Evolutionary conservation across 2,888 invertebrate species (phyloP).

Genomic region (Callimorpha dominula): DNA sequence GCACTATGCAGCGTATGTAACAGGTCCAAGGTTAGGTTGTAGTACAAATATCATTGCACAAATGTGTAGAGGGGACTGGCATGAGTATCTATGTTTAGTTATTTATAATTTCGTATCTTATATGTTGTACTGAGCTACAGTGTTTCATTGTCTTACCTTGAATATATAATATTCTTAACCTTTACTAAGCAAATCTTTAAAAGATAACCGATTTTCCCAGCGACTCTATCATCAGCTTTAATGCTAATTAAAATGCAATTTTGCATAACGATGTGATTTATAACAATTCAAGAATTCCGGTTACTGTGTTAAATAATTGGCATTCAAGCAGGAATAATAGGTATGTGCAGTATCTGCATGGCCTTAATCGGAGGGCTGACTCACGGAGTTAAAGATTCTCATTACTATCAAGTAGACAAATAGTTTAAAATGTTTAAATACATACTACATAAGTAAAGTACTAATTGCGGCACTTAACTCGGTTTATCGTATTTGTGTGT

Average conservation of each 20-base stretch:
- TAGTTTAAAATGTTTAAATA: too few species aligned
- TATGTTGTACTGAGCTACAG: background rate
- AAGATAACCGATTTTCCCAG: conserved; percentile 3
- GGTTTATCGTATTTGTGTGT: background rate
- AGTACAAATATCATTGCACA: background rate
- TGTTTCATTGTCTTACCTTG: background rate
- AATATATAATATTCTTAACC: background rate
- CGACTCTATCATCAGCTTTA: background rate
- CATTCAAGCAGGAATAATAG: background rate
- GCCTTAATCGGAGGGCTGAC: background rate
- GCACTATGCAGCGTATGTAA: background rate
- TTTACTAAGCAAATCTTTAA: background rate
- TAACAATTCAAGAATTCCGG: conserved; percentile 1
- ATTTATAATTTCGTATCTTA: background rate
- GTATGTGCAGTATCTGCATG: background rate
- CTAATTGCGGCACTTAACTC: background rate
- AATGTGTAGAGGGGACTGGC: background rate
- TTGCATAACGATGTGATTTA: background rate
- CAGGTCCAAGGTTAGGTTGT: background rate
- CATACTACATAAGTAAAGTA: background rate
- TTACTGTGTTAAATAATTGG: background rate
- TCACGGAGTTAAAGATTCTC: background rate
- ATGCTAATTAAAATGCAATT: conserved; percentile 6
- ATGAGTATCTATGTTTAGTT: background rate
- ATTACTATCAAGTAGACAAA: background rate